Conservation (phyloP, 2,797 vertebrate genomes). For the Helicolenus hilgendorfi region DNA sequence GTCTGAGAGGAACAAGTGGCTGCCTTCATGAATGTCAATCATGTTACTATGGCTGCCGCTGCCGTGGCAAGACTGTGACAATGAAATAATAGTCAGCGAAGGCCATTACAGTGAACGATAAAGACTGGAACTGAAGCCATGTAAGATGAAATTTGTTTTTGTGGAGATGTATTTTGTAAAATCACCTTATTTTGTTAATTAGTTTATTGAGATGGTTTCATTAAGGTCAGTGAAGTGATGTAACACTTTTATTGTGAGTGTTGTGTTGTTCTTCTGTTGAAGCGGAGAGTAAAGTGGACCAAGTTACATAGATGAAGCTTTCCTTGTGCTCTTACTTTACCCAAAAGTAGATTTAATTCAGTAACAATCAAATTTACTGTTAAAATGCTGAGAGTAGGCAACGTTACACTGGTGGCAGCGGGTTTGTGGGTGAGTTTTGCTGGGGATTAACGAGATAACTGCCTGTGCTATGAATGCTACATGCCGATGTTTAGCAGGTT, state of each 20-base stretch:
- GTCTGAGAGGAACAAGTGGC: slow-evolving; percentile 20
- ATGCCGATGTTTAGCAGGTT: neutral
- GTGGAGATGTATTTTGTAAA: neutral
- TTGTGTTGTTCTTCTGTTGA: neutral
- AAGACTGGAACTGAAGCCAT: neutral
- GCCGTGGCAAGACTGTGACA: neutral
- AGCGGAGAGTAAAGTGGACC: neutral
- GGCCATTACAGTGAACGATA: neutral
- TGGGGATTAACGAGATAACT: accelerated
- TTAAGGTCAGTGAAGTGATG: neutral
- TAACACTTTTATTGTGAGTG: neutral
- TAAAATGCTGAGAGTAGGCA: neutral
- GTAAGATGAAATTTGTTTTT: neutral
- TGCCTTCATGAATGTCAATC: slow-evolving; percentile 16
- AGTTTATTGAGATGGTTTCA: neutral
- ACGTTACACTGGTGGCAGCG: neutral
- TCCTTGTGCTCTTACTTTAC: neutral
- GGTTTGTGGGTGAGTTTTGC: neutral
- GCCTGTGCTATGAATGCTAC: neutral
- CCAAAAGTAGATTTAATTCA: neutral
- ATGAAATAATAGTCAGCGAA: neutral
- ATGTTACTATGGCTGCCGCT: neutral
- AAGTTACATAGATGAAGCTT: neutral
- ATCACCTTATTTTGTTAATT: neutral
- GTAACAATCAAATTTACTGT: neutral